These are phyloP conservation scores for Cryptotis parvus DNA, from an alignment of 2,113 vertebrate species.

Conservation along the genomic window DNA sequence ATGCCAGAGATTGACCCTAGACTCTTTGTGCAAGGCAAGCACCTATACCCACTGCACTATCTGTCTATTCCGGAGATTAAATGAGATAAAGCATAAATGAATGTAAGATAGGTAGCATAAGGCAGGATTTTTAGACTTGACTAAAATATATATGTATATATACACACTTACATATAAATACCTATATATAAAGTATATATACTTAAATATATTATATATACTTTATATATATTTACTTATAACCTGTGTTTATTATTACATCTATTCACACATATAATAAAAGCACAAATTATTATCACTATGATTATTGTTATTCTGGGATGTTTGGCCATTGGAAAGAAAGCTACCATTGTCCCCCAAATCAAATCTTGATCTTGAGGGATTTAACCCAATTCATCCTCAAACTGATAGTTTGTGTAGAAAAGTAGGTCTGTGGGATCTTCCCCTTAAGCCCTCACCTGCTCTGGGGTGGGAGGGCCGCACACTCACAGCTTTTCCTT, in stretches of 20 bases:
- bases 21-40: too few species aligned
- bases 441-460: background rate
- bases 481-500: background rate
- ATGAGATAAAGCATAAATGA: background rate
- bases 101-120: background rate
- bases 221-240: too few species aligned
- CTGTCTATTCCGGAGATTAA: background rate
- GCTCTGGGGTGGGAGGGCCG: background rate
- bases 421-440: background rate
- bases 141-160: background rate
- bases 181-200: too few species aligned
- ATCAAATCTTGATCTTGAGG: background rate
- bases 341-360: background rate
- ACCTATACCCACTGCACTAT: too few species aligned
- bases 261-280: background rate
- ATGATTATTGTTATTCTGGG: background rate
- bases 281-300: background rate
- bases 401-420: background rate
- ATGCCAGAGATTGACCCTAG: too few species aligned
- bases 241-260: background rate
- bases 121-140: background rate
- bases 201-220: too few species aligned
- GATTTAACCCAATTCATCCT: too few species aligned
- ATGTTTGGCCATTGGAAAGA: background rate
- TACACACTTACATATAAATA: too few species aligned